A percentile compares a stretch with the other conserved stretches of the same genome.
phyloP scores from a whole-genome alignment of 2,797 vertebrate species.

The Sternotherus odoratus region DNA sequence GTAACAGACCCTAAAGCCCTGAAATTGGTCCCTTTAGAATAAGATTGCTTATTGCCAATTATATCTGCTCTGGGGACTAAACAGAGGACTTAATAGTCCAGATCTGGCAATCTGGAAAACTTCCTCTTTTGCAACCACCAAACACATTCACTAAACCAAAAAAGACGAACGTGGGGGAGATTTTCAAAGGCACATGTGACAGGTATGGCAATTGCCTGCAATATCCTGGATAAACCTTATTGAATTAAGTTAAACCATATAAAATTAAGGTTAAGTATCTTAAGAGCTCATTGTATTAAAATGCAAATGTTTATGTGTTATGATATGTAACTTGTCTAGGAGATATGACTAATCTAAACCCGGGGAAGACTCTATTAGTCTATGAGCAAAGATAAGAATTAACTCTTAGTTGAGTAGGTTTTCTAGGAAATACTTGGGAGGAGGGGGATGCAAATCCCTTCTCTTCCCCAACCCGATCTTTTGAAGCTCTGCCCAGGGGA shows the following conservation, averaged over 20 bases:
- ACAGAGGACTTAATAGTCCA: background rate
- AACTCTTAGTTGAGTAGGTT: background rate
- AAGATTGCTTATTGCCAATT: rapidly evolving
- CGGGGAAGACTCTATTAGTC: background rate
- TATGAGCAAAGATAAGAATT: background rate
- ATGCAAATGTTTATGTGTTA: background rate
- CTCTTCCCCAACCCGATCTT: background rate
- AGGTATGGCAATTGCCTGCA: background rate
- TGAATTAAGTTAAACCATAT: background rate
- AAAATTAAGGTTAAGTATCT: background rate
- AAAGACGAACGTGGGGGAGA: background rate
- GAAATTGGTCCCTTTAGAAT: background rate
- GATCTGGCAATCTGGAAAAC: background rate
- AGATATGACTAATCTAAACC: background rate
- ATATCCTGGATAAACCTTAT: background rate
- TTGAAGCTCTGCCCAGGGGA: background rate
- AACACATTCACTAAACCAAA: background rate
- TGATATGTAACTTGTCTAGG: background rate
- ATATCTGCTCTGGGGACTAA: background rate
- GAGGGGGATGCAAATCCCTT: background rate
- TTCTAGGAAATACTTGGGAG: background rate
- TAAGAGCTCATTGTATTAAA: background rate
- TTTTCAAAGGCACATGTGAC: background rate
- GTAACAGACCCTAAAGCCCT: background rate
- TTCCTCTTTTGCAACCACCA: background rate